A percentile compares a stretch with the other conserved stretches of the same genome.
These are phyloP conservation scores for Pardalotus punctatus DNA, from an alignment of 2,113 vertebrate genomes.

Conservation along the genomic window DNA sequence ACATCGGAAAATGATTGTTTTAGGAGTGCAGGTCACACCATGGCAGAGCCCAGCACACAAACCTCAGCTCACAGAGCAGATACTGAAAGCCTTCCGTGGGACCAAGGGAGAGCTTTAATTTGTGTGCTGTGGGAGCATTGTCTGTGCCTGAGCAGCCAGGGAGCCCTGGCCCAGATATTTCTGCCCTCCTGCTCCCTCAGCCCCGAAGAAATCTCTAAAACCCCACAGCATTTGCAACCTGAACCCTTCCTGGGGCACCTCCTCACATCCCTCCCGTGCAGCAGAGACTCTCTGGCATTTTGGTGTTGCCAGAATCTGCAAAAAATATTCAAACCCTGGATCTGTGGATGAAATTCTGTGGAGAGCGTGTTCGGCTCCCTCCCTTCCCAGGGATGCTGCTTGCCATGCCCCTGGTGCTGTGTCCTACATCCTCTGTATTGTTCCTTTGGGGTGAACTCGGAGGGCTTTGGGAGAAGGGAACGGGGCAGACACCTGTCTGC, in stretches of 20 bases:
- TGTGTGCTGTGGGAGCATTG: not conserved
- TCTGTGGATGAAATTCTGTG: not conserved
- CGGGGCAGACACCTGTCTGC: not conserved
- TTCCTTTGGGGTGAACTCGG: not conserved
- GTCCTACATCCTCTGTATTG: not conserved
- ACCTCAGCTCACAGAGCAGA: not conserved
- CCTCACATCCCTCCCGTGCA: not conserved
- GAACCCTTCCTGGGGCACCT: rapidly evolving
- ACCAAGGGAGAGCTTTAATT: not conserved
- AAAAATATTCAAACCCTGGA: not conserved
- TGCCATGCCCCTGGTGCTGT: not conserved
- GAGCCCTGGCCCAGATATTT: not conserved
- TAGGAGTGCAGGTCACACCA: rapidly evolving
- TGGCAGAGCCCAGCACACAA: rapidly evolving
- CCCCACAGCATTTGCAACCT: not conserved
- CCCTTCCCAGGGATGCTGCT: not conserved
- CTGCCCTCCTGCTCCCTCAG: not conserved
- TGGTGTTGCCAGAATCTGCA: not conserved
- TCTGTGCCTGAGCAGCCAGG: not conserved
- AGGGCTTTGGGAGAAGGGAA: not conserved
- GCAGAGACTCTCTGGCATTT: not conserved
- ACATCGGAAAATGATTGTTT: rapidly evolving
- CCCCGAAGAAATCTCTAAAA: not conserved
- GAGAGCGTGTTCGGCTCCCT: not conserved
- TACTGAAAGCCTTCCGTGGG: not conserved